Base-by-base conservation (phyloP, 30 jellyfish, hydroid and myxozoan species). In the Cassiopea andromeda region DNA sequence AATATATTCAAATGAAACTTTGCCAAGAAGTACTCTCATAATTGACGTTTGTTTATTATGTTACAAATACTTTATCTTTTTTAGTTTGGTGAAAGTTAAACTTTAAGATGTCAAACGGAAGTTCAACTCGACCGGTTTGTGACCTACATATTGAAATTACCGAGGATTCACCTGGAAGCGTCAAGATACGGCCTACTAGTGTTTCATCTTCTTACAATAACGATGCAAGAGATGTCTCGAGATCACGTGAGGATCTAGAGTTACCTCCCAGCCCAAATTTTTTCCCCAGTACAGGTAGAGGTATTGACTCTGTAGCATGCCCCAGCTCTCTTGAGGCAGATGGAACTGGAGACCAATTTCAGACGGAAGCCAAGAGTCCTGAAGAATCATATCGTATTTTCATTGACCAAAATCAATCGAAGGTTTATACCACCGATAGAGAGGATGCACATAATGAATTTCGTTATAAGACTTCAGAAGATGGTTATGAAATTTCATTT, bases 81-180 rank as follows among this genome's bases (percentile, higher is more conserved):
- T n/a, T n/a, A n/a, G n/a, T n/a, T n/a, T n/a, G n/a, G n/a, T n/a
- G n/a, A n/a, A n/a, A n/a, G n/a, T n/a, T n/a, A n/a, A n/a, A n/a
- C n/a, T n/a, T n/a, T n/a, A n/a, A n/a, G 64, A 50, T 50, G 64
- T 50, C 64, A 50, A 50, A 2, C 5, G 9, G 64, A 27, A 61
- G 43, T 27, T 2, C 10, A 61, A 75, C 67, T 57, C 60, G 64
- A 7, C 61, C 85, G 45, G 15, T 76, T 8, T 90, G 69, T 66
- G 90, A 87, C 71, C 44, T 87, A 16, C 94, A 87, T 79, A 77
- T 87, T 48, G 94, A 87, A 71, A 77, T 87, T 13, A 87, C 82
- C 49, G 79, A 69, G 43, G 94, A 87, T 19, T n/a, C 73, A 1
- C 48, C 38, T 44, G 94, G 94, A 17, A 38, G 58, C 7, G 45